Percentiles rank a stretch among this genome's conserved stretches.
These are phyloP conservation scores for Cactoblastis cactorum DNA, from an alignment of 2,888 invertebrate species.

Conservation along the genomic window DNA sequence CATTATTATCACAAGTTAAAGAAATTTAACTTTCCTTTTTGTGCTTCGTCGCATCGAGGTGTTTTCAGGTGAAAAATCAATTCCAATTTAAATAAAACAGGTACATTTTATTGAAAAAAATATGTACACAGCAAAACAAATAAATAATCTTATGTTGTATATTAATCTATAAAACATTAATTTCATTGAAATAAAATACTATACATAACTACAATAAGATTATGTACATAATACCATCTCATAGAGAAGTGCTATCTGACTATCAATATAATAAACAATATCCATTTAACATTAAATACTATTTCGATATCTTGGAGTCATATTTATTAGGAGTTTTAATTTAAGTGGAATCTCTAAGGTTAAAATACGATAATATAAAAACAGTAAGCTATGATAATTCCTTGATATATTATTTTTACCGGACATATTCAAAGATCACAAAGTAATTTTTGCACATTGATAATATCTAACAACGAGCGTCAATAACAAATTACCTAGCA, in stretches of 20 bases:
- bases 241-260: conserved; percentile 59
- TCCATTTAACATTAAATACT: conserved; percentile 71
- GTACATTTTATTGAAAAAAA: conserved; percentile 80
- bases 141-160: conserved; percentile 79
- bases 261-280: conserved; percentile 72
- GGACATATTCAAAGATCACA: conserved; percentile 59
- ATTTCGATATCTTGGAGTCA: conserved; percentile 66
- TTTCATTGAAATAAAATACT: conserved; percentile 79
- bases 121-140: conserved; percentile 80
- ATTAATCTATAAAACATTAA: conserved; percentile 80
- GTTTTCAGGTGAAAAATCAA: conserved; percentile 15
- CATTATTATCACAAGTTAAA: too few relatives aligned
- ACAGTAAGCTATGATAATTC: conserved; percentile 68
- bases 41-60: too few relatives aligned
- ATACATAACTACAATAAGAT: conserved; percentile 76
- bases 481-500: conserved; percentile 67
- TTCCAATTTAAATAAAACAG: conserved; percentile 68
- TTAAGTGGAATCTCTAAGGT: conserved; percentile 63
- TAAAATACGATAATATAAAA: conserved; percentile 69
- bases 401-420: conserved; percentile 56
- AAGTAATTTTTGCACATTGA: conserved; percentile 62
- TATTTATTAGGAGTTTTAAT: conserved; percentile 61
- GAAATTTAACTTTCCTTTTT: too few relatives aligned
- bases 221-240: conserved; percentile 78
- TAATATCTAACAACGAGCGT: conserved; percentile 65